Base-by-base conservation (phyloP, 1,140 invertebrate genomes). In the Charaxes varanes region DNA sequence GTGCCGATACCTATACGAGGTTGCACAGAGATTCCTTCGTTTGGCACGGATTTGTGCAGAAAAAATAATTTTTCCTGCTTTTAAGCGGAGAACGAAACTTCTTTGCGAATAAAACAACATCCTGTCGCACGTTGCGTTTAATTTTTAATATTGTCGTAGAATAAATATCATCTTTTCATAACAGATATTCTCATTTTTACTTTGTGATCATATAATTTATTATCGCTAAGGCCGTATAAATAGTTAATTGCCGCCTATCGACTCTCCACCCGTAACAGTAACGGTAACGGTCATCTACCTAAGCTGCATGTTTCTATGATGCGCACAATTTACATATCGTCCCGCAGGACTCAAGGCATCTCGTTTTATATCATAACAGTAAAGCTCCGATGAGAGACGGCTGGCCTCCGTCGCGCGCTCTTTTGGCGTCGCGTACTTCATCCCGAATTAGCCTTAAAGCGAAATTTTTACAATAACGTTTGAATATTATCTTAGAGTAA, bases 61-160 rank as follows among this genome's bases (percentile, higher is more conserved):
- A n/a, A n/a, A n/a, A n/a, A n/a, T n/a, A n/a, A n/a, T n/a, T n/a
- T n/a, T n/a, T n/a, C n/a, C n/a, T n/a, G n/a, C n/a, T n/a, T n/a
- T n/a, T n/a, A n/a, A n/a, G n/a, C n/a, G n/a, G n/a, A n/a, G n/a
- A n/a, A n/a, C n/a, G n/a, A n/a, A n/a, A n/a, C n/a, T n/a, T n/a
- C n/a, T n/a, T n/a, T 49, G 10, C 41, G 40, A 78, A 65, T 66
- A 60, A 72, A 78, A 65, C 38, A 52, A 41, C 22, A 15, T 56
- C 50, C 55, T 45, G 46, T 69, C 55, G 55, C 60, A 58, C 68
- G 65, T 63, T 65, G 53, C 65, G 64, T 70, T 67, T 72, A 70
- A 64, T 74, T 68, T 60, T 72, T 55, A 69, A 73, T 73, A 74
- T 64, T 67, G 60, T 70, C 61, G 52, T 74, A 78, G 52, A 79